These are phyloP conservation scores for Charadrius vociferus DNA, from an alignment of 2,113 vertebrate species.

Conservation along the genomic window DNA sequence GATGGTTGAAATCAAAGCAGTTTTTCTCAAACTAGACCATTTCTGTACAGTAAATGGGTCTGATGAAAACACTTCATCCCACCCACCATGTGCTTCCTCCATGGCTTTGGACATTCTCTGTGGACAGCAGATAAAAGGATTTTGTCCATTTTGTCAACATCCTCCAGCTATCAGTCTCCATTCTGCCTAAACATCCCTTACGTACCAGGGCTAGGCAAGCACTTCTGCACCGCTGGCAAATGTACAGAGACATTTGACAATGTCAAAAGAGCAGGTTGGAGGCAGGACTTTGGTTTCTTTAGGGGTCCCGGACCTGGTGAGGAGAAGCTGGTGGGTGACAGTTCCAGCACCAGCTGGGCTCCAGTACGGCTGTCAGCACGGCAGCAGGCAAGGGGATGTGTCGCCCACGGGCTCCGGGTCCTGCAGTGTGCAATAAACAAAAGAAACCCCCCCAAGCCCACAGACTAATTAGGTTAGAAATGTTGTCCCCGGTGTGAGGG, in stretches of 20 bases:
- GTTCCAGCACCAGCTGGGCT: rapidly evolving
- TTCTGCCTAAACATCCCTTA: background rate
- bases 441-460: background rate
- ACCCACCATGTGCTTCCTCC: background rate
- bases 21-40: background rate
- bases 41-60: background rate
- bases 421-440: background rate
- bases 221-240: background rate
- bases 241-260: rapidly evolving
- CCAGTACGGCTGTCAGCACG: rapidly evolving
- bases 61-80: background rate
- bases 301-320: rapidly evolving
- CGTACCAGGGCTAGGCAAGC: rapidly evolving
- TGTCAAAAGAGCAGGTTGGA: background rate
- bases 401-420: background rate
- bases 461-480: background rate
- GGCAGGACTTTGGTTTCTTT: background rate
- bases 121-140: background rate
- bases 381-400: background rate
- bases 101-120: background rate
- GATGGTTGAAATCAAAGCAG: background rate
- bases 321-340: background rate
- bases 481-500: background rate
- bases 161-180: background rate
- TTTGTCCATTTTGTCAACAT: background rate